These are phyloP conservation scores for Callaeas wilsoni DNA, from an alignment of 2,113 vertebrate genomes.

Conservation along the genomic window DNA sequence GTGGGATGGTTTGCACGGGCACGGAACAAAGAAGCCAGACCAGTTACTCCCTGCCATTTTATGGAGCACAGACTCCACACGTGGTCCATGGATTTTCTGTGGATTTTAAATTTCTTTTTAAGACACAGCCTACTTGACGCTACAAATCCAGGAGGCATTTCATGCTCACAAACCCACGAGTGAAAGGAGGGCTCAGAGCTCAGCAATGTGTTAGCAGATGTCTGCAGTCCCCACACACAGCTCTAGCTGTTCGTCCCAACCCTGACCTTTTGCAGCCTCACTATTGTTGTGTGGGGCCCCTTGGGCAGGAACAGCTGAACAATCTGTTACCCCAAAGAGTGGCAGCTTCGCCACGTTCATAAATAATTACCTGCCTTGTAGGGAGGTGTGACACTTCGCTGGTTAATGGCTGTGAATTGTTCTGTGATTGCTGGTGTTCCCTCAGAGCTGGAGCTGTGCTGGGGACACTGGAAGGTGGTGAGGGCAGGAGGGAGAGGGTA, in stretches of 20 bases:
- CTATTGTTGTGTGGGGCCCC: background rate
- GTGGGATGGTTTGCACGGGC: rapidly evolving
- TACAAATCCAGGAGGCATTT: background rate
- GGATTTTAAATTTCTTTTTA: background rate
- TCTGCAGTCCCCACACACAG: background rate
- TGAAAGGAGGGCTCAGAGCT: background rate
- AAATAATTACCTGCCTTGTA: background rate
- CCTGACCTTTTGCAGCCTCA: background rate
- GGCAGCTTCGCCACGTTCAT: background rate
- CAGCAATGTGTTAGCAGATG: slow-evolving; percentile 13
- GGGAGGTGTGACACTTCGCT: background rate
- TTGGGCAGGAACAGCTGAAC: background rate
- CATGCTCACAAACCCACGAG: background rate
- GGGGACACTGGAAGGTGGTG: background rate
- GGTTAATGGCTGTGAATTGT: background rate
- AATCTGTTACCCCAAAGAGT: background rate
- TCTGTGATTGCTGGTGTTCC: background rate
- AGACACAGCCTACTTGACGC: background rate
- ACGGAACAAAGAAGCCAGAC: background rate
- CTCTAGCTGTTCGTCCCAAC: background rate
- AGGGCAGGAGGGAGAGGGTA: background rate
- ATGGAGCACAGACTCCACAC: background rate
- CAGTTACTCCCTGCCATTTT: rapidly evolving
- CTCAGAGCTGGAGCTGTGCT: background rate
- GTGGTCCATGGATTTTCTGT: rapidly evolving